Evolutionary conservation across 2,797 vertebrate genomes (phyloP).

Genomic region (Tenualosa thibaudeaui): DNA sequence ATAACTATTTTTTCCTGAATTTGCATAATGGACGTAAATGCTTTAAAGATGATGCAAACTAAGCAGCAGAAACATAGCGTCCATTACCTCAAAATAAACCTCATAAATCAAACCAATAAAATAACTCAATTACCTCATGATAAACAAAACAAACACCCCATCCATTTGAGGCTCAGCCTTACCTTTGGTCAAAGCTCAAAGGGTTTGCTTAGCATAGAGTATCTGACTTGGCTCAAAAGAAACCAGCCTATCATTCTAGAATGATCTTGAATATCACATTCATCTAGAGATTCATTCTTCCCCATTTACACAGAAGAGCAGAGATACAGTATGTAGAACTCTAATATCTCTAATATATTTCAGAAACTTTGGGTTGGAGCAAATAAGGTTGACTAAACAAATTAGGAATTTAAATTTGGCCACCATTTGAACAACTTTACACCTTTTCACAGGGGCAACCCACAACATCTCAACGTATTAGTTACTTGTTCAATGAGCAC

Average conservation of each 20-base stretch:
- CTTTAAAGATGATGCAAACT: slow-evolving; percentile 19
- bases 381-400: neutral
- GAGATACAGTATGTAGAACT: too few species aligned
- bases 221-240: neutral
- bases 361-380: neutral
- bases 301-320: too few species aligned
- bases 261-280: neutral
- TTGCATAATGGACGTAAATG: neutral
- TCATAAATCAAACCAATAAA: neutral
- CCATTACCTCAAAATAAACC: neutral
- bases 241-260: neutral
- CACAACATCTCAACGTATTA: too few species aligned
- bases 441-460: too few species aligned
- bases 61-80: neutral
- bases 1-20: neutral
- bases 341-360: neutral
- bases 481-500: too few species aligned
- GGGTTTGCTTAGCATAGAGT: neutral
- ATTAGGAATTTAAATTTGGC: neutral
- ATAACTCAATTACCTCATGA: too few species aligned
- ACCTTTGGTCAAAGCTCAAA: neutral
- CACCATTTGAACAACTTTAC: too few species aligned
- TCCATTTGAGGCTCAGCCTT: neutral
- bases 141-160: too few species aligned
- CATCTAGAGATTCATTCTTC: too few species aligned